Evolutionary conservation across 2,888 invertebrate species (phyloP).

Genomic region (Notocelia uddmanniana): DNA sequence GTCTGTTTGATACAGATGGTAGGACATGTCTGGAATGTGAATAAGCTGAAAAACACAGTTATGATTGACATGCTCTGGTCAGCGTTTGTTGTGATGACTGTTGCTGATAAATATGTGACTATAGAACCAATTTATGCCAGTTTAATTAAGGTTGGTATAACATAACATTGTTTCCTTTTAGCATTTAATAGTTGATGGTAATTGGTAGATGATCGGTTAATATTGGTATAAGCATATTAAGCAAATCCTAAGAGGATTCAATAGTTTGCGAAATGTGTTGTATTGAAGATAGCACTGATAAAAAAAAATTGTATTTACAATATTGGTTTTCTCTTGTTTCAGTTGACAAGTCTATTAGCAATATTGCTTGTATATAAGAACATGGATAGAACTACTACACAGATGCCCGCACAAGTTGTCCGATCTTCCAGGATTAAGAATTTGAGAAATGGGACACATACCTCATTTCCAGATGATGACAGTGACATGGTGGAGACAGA

Average conservation of each 20-base stretch:
- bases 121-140: constrained; percentile 64
- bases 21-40: constrained; percentile 73
- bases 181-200: too few species aligned
- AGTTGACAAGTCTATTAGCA: constrained; percentile 69
- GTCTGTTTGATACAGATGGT: constrained; percentile 75
- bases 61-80: constrained; percentile 76
- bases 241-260: too few species aligned
- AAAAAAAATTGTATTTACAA: neutral
- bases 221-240: too few species aligned
- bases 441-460: constrained; percentile 59
- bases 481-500: constrained; percentile 72
- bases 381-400: constrained; percentile 59
- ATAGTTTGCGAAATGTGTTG: too few species aligned
- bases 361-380: constrained; percentile 69
- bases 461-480: constrained; percentile 63
- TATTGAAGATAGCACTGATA: too few species aligned
- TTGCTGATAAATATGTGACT: constrained; percentile 60
- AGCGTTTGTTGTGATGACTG: constrained; percentile 67
- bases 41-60: constrained; percentile 69
- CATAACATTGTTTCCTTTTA: constrained; percentile 10
- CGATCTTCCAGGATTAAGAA: constrained; percentile 67
- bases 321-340: constrained; percentile 58
- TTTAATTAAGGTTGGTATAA: constrained; percentile 71
- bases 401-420: constrained; percentile 52
- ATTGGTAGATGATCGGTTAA: too few species aligned